Base-by-base conservation (phyloP, 2,888 invertebrate species). In the Hypomecis punctinalis region DNA sequence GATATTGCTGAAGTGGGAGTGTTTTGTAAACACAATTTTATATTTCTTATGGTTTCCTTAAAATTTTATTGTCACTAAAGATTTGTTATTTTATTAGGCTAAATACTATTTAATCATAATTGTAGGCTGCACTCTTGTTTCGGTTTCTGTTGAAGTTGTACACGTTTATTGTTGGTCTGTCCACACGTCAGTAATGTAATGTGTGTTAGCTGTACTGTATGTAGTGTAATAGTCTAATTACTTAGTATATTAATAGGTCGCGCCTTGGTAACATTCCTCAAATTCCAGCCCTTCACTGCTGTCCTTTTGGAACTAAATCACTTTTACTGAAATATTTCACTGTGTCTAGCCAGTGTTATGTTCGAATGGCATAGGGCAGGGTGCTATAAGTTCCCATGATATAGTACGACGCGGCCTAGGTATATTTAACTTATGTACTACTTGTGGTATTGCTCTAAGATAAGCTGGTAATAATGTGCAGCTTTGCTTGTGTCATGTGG, bases 11-110 rank as follows among this genome's bases (percentile, higher is more conserved):
- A 60, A 48, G 33, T 63, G 63, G 63, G 64, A 62, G 65, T 62
- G 54, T 63, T 65, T 67, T 53, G 61, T 67, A 62, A 61, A 70
- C 61, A 65, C 61, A 54, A 53, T 64, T 66, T 66, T 66, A 48
- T 58, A 60, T 59, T 47, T 49, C 36, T 59, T 65, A 67, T 58
- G 46, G 62, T 53, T 63, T 58, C 13, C 39, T 49, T 54, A 8
- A 58, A 53, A 49, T 48, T 48, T 39, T 45, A 56, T 23, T 61
- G 47, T 60, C 59, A 59, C 53, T 63, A 39, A 52, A 57, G 54
- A 49, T 46, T 64, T 45, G 48, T 58, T 58, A 63, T 63, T 56
- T 51, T 33, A 56, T 46, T 57, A 61, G 49, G 37, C n/a, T 61
- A 55, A 61, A 49, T 53, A 33, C 46, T 56, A 52, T 63, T 54